Conservation (phyloP, 2,888 invertebrate genomes). For the Teinopalpus imperialis region DNA sequence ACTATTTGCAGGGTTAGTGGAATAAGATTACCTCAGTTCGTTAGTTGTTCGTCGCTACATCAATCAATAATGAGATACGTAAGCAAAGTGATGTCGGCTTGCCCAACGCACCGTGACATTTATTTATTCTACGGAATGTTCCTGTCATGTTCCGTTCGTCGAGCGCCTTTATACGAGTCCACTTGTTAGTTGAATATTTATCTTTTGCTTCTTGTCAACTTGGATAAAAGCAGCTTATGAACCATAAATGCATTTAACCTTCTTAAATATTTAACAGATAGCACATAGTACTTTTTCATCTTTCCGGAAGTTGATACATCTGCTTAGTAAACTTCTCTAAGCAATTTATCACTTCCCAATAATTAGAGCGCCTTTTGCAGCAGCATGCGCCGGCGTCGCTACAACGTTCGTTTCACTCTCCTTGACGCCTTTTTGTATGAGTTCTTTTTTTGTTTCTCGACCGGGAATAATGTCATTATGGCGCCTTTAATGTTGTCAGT, state of each 20-base stretch:
- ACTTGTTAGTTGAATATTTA: conserved; percentile 47
- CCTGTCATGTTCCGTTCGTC: conserved; percentile 60
- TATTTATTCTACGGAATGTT: conserved; percentile 74
- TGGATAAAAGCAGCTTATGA: conserved; percentile 11
- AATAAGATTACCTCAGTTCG: conserved; percentile 30
- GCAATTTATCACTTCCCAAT: conserved; percentile 64
- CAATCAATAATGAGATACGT: conserved; percentile 60
- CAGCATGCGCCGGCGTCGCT: conserved; percentile 41
- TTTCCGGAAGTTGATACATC: conserved; percentile 8
- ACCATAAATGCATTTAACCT: neutral
- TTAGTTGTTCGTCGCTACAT: conserved; percentile 57
- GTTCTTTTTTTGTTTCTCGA: conserved; percentile 66
- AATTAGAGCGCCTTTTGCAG: conserved; percentile 60
- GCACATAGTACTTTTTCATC: too few relatives aligned
- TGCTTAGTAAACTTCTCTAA: conserved; percentile 40
- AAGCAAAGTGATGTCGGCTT: conserved; percentile 39
- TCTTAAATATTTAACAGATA: neutral
- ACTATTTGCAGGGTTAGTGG: too few relatives aligned
- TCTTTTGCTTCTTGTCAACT: conserved; percentile 30
- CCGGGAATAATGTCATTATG: conserved; percentile 81
- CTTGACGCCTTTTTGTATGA: conserved; percentile 72
- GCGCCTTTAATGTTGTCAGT: conserved; percentile 81
- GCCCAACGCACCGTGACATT: conserved; percentile 60
- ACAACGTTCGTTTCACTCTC: conserved; percentile 56
- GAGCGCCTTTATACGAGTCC: conserved; percentile 49